Percentiles rank a stretch among this genome's conserved stretches.
Conservation (phyloP, 2,113 vertebrate species). For the Recurvirostra avosetta region DNA sequence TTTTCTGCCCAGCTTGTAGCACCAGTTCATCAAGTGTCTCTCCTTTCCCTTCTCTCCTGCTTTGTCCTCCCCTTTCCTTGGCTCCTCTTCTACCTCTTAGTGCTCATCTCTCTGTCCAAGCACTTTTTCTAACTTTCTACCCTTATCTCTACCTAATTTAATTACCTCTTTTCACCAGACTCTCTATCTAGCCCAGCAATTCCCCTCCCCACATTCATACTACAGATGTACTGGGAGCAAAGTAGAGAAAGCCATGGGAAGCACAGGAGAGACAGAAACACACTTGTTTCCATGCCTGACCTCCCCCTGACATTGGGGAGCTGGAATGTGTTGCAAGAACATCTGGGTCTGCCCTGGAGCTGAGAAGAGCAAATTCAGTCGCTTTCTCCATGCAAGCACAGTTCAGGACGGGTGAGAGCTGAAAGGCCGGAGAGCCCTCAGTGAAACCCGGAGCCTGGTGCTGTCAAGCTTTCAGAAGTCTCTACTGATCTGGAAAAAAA, state of each 20-base stretch:
- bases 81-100: neutral
- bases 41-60: neutral
- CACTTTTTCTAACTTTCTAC: neutral
- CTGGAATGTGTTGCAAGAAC: neutral
- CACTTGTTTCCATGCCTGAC: neutral
- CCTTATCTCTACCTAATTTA: neutral
- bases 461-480: neutral
- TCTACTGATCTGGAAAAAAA: neutral
- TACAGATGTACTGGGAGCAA: neutral
- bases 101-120: neutral
- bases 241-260: neutral
- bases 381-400: neutral
- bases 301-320: neutral
- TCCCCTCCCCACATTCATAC: neutral
- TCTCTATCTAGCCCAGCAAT: neutral
- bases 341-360: neutral
- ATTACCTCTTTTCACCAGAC: neutral
- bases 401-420: neutral
- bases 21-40: neutral
- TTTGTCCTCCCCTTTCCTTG: neutral
- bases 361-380: neutral
- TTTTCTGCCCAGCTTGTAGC: neutral
- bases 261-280: neutral
- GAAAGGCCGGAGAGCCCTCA: neutral
- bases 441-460: neutral